Conservation (phyloP, 2,888 invertebrate species). For the Pheosia tremula region DNA sequence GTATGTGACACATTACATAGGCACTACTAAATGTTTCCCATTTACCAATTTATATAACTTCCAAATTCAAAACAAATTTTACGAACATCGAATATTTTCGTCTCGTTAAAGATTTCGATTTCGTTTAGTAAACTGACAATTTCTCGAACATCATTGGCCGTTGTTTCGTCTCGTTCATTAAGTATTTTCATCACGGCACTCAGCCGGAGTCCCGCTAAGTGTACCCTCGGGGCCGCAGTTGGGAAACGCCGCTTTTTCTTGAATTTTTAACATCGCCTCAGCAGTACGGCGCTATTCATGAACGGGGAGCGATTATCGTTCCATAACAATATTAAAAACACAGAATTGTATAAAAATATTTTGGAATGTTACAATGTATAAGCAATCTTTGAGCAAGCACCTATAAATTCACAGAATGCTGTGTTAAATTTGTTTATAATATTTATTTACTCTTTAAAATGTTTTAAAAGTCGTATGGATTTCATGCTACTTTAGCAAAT, state of each 20-base stretch:
- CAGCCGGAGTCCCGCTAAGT: slow-evolving; percentile 56
- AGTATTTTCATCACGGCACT: slow-evolving; percentile 67
- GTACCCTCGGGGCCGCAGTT: slow-evolving; percentile 64
- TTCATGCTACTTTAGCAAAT: too few relatives aligned
- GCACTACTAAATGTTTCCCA: too few relatives aligned
- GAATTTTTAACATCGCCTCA: slow-evolving; percentile 72
- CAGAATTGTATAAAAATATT: too few relatives aligned
- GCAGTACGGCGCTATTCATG: slow-evolving; percentile 49
- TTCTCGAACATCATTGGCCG: slow-evolving; percentile 39
- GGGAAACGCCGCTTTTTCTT: slow-evolving; percentile 63
- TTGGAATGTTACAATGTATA: too few relatives aligned
- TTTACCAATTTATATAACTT: too few relatives aligned
- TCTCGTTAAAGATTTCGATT: background rate
- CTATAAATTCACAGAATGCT: too few relatives aligned
- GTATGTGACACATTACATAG: too few relatives aligned
- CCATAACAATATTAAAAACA: slow-evolving; percentile 13
- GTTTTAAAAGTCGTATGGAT: too few relatives aligned
- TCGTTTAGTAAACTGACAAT: background rate
- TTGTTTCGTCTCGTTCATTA: slow-evolving; percentile 56
- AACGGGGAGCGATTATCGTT: slow-evolving; percentile 35
- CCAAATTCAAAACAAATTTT: too few relatives aligned
- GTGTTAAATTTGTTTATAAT: too few relatives aligned
- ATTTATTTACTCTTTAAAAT: too few relatives aligned
- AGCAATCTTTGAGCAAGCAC: too few relatives aligned
- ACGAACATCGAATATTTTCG: background rate